Evolutionary conservation across 2,888 invertebrate species (phyloP).

Genomic region (Nudaria mundana): DNA sequence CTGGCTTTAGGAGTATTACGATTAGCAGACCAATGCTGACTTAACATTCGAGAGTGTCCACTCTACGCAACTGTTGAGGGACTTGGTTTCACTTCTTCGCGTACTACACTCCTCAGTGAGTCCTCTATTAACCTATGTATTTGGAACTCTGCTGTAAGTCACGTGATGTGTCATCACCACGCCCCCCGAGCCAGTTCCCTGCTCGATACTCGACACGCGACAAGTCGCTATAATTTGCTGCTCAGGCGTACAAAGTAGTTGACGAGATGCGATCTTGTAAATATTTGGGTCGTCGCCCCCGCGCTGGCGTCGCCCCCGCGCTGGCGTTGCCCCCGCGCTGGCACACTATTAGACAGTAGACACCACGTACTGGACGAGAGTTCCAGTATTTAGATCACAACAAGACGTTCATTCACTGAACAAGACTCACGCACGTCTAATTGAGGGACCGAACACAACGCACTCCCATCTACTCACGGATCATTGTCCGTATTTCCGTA

Average conservation of each 20-base stretch:
- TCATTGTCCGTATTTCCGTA: neutral
- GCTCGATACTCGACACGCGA: neutral
- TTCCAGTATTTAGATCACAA: slow-evolving; percentile 7
- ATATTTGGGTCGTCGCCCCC: slow-evolving; percentile 26
- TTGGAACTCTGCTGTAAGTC: no score
- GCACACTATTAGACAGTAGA: neutral
- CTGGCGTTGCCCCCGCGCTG: neutral
- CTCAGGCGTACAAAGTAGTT: neutral
- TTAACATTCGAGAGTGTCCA: no score
- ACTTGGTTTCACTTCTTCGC: no score
- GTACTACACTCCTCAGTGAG: no score
- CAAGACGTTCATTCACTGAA: slow-evolving; percentile 3
- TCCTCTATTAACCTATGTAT: no score
- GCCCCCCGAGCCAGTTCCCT: neutral
- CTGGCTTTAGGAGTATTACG: no score
- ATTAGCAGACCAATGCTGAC: no score
- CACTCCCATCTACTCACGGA: neutral
- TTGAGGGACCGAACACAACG: no score
- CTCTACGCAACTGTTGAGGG: no score
- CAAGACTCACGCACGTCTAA: neutral
- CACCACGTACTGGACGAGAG: slow-evolving; percentile 7
- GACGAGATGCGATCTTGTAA: slow-evolving; percentile 14
- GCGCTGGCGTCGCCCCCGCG: no score
- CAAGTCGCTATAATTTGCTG: slow-evolving; percentile 2
- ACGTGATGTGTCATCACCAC: no score